Evolutionary conservation across 1,140 invertebrate species (phyloP), one percentile per base, ranked within the genome.

Genomic region (Drosophila miranda): DNA sequence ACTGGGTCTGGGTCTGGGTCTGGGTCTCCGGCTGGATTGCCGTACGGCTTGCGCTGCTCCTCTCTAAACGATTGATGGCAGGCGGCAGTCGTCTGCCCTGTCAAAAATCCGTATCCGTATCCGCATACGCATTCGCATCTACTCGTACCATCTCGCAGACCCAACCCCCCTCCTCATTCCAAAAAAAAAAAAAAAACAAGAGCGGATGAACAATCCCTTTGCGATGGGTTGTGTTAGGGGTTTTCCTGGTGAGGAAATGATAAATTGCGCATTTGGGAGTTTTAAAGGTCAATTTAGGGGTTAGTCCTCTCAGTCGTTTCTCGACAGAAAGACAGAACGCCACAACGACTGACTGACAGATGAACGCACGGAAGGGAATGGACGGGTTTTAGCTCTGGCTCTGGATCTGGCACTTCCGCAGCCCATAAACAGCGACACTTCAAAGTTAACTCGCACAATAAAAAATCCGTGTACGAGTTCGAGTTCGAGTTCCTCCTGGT

Each of bases 241-340:
- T 50, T 52, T 64, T 60, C 53, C 34, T 66, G 78, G 75, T 56
- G 83, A 78, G 82, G 83, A 89, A 89, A 89, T 89, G 86, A 89
- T 89, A 89, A 89, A 89, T 89, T 89, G 86, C 80, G 87, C 86
- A 89, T 89, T 89, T 89, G 86, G 81, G 86, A 89, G 87, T 89
- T 89, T 89, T 89, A 89, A 84, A 89, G 86, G 86, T 89, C 81
- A 89, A 82, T 86, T 89, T 89, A 89, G 87, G 86, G 86, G 86
- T 89, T 77, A 81, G 50, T 75, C 34, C 77, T 71, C 74, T 49
- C 57, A 42, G 49, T 23, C n/a, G 16, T 26, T 5, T 26, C 23
- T 26, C 23, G 28, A 30, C 46, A 11, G 30, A 34, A 9, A 3
- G 30, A 34, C 9, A 9, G 53, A 19, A 45, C 43, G 54, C 21